Conservation (phyloP, 1,140 invertebrate species). For the Conopomorpha cramerella region DNA sequence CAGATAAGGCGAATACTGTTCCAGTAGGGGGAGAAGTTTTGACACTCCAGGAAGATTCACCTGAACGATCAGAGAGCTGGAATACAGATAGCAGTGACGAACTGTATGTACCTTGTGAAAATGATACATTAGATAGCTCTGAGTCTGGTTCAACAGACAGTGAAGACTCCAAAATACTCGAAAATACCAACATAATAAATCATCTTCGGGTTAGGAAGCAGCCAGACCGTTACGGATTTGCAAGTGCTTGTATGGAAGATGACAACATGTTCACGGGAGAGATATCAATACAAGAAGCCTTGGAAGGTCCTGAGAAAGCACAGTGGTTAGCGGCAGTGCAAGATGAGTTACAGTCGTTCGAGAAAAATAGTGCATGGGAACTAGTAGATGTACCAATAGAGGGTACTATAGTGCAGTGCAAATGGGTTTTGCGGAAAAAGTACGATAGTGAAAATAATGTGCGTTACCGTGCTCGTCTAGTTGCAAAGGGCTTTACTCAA, state of each 20-base stretch:
- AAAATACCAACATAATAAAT: neutral
- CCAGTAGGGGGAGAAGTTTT: neutral
- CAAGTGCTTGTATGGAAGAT: neutral
- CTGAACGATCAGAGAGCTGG: neutral
- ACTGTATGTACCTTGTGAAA: neutral
- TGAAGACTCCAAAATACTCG: neutral
- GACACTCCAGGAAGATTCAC: neutral
- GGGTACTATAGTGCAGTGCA: neutral
- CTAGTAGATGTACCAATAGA: too few species aligned
- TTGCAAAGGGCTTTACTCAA: too few species aligned
- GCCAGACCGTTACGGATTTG: neutral
- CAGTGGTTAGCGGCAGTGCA: neutral
- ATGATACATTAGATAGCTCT: neutral
- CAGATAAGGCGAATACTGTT: neutral
- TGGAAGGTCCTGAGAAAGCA: too few species aligned
- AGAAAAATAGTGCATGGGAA: too few species aligned
- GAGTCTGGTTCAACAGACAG: too few species aligned
- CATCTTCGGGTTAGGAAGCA: neutral
- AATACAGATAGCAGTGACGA: neutral
- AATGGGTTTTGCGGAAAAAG: too few species aligned
- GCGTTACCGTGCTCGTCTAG: too few species aligned
- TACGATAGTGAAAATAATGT: too few species aligned
- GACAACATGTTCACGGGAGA: neutral
- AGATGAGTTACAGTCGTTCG: neutral
- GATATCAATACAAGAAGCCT: neutral